phyloP scores from a whole-genome alignment of 53 echinoderm and acorn worm species.

The Antedon mediterranea region DNA sequence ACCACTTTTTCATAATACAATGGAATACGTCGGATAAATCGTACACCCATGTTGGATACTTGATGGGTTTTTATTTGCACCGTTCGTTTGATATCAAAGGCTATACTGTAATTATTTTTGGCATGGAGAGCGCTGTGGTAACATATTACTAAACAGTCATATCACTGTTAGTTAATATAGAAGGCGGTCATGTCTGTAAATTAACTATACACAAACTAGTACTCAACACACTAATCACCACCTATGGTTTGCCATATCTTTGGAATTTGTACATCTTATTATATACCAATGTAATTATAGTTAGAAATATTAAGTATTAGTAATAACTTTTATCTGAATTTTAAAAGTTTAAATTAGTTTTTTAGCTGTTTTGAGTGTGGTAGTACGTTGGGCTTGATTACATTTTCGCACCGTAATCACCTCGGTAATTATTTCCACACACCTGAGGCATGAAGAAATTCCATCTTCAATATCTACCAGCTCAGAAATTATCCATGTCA shows the following conservation, averaged over 20 bases:
- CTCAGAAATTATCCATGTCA: neutral
- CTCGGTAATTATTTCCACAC: neutral
- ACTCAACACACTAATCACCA: neutral
- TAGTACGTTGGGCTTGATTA: neutral
- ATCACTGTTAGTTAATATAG: neutral
- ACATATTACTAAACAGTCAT: neutral
- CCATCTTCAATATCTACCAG: neutral
- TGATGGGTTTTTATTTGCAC: no score
- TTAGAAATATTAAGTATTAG: no score
- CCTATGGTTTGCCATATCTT: neutral
- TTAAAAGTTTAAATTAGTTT: no score
- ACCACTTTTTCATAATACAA: no score
- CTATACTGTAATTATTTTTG: neutral
- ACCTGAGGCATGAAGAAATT: neutral
- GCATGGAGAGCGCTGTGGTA: neutral
- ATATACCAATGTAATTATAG: neutral
- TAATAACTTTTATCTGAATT: no score
- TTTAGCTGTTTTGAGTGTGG: no score
- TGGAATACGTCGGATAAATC: no score
- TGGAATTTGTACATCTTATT: neutral
- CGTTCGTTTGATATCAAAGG: neutral
- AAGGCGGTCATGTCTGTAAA: neutral
- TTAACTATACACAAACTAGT: neutral
- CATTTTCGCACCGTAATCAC: neutral
- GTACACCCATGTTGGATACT: no score